These are phyloP conservation scores for Tympanoctomys barrerae DNA, from an alignment of 2,797 vertebrate species.

Conservation along the genomic window DNA sequence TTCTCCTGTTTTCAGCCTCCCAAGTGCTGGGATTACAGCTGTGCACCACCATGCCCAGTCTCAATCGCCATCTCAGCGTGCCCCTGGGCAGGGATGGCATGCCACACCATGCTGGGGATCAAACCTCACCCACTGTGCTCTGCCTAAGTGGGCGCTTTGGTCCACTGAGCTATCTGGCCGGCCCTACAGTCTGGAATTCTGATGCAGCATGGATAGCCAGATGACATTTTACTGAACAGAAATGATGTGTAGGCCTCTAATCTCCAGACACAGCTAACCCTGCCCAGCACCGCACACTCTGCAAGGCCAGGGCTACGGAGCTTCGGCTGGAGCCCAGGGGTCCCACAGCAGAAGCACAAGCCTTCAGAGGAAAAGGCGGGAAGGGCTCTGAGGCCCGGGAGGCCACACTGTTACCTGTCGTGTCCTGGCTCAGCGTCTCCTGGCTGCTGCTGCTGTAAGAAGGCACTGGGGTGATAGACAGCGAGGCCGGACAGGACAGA, in stretches of 20 bases:
- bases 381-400: not conserved
- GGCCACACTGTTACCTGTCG: slow-evolving; percentile 87
- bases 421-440: slow-evolving; percentile 93
- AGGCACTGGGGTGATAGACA: slow-evolving; percentile 94
- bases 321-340: too few relatives aligned
- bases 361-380: not conserved
- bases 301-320: not conserved
- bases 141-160: too few relatives aligned
- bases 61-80: too few relatives aligned
- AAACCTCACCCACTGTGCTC: too few relatives aligned
- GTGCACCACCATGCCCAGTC: too few relatives aligned
- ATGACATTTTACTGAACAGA: not conserved
- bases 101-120: too few relatives aligned
- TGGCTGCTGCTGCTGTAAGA: slow-evolving; percentile 92
- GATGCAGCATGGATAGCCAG: not conserved
- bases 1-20: too few relatives aligned
- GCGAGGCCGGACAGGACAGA: slow-evolving; percentile 93
- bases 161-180: too few relatives aligned
- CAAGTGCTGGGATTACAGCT: too few relatives aligned
- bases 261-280: not conserved
- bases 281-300: not conserved
- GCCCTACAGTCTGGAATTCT: slow-evolving; percentile 6
- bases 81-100: too few relatives aligned
- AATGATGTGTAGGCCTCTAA: not conserved
- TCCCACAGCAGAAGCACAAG: not conserved